Conservation (phyloP, 2,113 vertebrate genomes). For the Sinocyclocheilus grahami region DNA sequence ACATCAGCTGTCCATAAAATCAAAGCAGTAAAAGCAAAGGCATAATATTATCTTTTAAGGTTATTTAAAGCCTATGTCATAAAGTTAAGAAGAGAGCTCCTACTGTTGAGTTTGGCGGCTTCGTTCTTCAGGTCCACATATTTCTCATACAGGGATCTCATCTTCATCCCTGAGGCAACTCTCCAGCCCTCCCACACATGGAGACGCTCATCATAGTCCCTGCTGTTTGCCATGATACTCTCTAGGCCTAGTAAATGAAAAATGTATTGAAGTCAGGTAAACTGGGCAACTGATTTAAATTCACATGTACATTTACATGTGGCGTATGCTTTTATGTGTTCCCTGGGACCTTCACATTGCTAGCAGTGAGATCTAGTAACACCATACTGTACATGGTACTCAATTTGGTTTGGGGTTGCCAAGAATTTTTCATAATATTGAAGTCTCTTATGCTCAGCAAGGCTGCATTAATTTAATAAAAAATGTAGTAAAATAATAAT, state of each 20-base stretch:
- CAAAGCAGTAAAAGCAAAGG: not conserved
- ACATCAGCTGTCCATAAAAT: not conserved
- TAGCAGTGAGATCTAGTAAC: too few relatives aligned
- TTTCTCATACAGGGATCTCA: constrained; percentile 91
- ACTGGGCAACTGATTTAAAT: too few relatives aligned
- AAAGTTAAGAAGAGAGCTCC: constrained; percentile 31
- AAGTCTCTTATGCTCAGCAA: not conserved
- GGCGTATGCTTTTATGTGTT: too few relatives aligned
- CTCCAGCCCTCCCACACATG: constrained; percentile 98
- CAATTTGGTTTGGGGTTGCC: not conserved
- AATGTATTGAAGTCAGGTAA: not conserved
- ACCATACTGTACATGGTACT: too few relatives aligned
- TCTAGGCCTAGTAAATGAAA: constrained; percentile 80
- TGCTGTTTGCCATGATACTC: constrained; percentile 83
- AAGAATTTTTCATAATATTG: not conserved
- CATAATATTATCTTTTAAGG: not conserved
- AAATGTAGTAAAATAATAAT: not conserved
- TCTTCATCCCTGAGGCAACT: constrained; percentile 80
- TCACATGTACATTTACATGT: too few relatives aligned
- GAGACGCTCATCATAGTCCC: constrained; percentile 82
- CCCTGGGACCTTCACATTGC: too few relatives aligned
- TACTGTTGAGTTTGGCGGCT: constrained; percentile 84
- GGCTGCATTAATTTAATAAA: not conserved
- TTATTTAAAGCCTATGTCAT: not conserved
- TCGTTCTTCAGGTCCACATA: constrained; percentile 94